phyloP scores from a whole-genome alignment of 2,797 vertebrate species.

The Pachyuromys duprasi region DNA sequence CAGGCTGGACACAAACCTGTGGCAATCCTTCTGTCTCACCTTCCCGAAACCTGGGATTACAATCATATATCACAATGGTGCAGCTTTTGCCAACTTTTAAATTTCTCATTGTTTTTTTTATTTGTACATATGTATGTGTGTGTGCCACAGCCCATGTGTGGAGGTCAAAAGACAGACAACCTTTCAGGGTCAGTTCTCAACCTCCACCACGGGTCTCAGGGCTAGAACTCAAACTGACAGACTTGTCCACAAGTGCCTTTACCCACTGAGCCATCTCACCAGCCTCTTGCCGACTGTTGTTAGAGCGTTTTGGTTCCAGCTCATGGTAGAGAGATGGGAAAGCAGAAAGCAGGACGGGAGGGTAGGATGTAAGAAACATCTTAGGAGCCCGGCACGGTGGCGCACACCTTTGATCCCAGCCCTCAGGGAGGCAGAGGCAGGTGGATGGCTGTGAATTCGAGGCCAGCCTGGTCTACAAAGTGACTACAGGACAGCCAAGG shows the following conservation, averaged over 20 bases:
- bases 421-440: no score
- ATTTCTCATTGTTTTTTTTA: background rate
- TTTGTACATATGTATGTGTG: background rate
- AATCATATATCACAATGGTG: background rate
- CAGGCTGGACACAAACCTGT: background rate
- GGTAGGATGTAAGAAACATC: background rate
- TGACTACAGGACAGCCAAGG: no score
- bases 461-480: no score
- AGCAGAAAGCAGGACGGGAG: background rate
- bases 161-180: background rate
- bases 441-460: no score
- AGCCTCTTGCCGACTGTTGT: background rate
- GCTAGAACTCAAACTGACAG: background rate
- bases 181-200: background rate
- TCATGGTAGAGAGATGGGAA: no score
- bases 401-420: no score
- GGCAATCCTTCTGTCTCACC: background rate
- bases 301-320: slow-evolving; percentile 12
- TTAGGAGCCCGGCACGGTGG: no score
- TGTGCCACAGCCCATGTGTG: background rate
- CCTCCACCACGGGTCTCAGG: no score
- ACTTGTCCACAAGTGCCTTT: background rate
- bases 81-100: background rate
- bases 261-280: background rate
- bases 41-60: background rate